phyloP scores from a whole-genome alignment of 2,113 vertebrate genomes.

The Nanorana parkeri region DNA sequence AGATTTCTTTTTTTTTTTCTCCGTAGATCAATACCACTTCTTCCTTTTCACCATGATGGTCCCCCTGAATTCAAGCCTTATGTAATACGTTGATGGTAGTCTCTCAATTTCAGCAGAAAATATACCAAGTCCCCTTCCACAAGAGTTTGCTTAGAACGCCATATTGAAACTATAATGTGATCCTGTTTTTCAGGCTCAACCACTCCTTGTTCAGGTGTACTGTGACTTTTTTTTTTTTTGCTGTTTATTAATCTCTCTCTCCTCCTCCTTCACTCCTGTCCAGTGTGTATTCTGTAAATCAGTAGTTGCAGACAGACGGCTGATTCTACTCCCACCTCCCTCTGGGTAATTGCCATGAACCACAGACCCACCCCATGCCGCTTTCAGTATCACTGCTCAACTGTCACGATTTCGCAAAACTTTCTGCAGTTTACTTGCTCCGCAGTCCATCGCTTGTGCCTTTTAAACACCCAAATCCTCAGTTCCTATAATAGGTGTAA shows the following conservation, averaged over 20 bases:
- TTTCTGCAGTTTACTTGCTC: constrained; percentile 17
- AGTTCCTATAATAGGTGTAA: not conserved
- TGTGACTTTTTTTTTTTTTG: constrained; percentile 46
- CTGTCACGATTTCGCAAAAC: constrained; percentile 30
- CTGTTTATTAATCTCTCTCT: constrained; percentile 46
- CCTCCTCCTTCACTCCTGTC: constrained; percentile 43
- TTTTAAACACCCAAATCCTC: not conserved
- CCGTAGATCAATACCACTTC: constrained; percentile 25
- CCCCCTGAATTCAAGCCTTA: not conserved
- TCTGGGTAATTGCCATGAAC: constrained; percentile 53
- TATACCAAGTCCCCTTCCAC: constrained; percentile 18
- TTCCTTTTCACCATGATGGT: constrained; percentile 54
- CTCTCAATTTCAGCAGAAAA: not conserved
- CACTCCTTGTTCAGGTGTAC: constrained; percentile 56
- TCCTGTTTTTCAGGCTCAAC: constrained; percentile 54
- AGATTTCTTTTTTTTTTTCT: not conserved
- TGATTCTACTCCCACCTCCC: constrained; percentile 57
- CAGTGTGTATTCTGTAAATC: constrained; percentile 53
- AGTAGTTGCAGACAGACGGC: constrained; percentile 55
- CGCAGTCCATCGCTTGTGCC: not conserved
- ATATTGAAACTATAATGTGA: constrained; percentile 50
- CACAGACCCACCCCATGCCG: constrained; percentile 51
- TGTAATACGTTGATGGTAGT: not conserved
- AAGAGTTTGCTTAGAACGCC: constrained; percentile 37
- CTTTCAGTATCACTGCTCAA: constrained; percentile 46